Evolutionary conservation across 1,140 invertebrate species (phyloP).

Genomic region (Trichonephila clavata): DNA sequence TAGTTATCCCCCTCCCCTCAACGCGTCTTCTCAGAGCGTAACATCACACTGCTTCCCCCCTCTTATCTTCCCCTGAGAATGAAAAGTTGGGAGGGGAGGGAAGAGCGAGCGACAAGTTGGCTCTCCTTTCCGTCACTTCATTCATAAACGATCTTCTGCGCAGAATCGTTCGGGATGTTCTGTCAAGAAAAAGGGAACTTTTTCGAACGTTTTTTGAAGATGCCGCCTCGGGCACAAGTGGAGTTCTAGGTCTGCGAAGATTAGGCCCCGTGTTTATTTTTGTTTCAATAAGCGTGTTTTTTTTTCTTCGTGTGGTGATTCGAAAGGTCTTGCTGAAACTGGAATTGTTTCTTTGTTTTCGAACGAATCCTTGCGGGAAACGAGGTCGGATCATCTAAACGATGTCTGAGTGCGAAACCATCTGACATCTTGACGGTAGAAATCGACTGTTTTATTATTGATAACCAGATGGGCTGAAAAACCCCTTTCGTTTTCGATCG

Average conservation of each 20-base stretch:
- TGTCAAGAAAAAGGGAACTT: not conserved
- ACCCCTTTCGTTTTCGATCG: not conserved
- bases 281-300: not conserved
- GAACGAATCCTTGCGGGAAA: not conserved
- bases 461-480: not conserved
- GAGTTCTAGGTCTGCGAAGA: not conserved
- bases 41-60: conserved; percentile 68
- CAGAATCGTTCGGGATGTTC: conserved; percentile 23
- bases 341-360: not conserved
- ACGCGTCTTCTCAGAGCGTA: conserved; percentile 70
- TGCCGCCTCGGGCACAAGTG: not conserved
- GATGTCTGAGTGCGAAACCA: not conserved
- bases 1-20: conserved; percentile 25
- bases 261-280: not conserved
- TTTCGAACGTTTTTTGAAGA: not conserved
- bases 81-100: conserved; percentile 14
- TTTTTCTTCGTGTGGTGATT: not conserved
- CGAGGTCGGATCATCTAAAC: not conserved
- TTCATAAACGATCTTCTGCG: conserved; percentile 68
- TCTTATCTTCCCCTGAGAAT: conserved; percentile 19
- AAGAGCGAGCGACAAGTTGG: conserved; percentile 45
- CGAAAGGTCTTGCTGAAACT: not conserved
- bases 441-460: not conserved
- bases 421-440: not conserved
- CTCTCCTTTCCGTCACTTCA: conserved; percentile 51